A percentile compares a stretch with the other conserved stretches of the same genome.
These are phyloP conservation scores for Orchestia grillus DNA, from an alignment of 1,140 invertebrate species.

Conservation along the genomic window DNA sequence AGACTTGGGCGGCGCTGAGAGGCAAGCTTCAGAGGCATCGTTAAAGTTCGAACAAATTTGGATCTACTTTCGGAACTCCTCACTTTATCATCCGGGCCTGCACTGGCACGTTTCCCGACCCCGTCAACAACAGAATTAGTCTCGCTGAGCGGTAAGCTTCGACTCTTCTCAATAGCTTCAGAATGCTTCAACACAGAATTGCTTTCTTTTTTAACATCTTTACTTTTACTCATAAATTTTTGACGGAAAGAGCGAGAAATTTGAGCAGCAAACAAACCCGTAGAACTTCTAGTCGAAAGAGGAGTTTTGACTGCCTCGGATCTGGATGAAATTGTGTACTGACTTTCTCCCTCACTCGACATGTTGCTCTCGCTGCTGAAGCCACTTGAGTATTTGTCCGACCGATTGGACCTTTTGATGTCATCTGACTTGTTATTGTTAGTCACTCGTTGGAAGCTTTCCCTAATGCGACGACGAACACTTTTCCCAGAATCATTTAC, in stretches of 20 bases:
- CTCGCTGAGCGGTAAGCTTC: constrained; percentile 52
- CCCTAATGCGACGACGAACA: constrained; percentile 19
- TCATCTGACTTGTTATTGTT: constrained; percentile 27
- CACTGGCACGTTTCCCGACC: constrained; percentile 57
- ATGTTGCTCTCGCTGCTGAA: constrained; percentile 66
- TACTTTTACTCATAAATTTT: constrained; percentile 56
- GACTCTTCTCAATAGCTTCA: constrained; percentile 51
- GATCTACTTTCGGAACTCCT: constrained; percentile 35
- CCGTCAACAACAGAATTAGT: constrained; percentile 48
- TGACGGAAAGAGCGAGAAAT: constrained; percentile 63
- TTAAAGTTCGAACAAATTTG: constrained; percentile 66
- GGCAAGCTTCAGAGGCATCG: constrained; percentile 67
- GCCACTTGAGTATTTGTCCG: constrained; percentile 65
- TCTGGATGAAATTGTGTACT: constrained; percentile 52
- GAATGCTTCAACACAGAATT: constrained; percentile 22
- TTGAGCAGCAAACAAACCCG: constrained; percentile 63
- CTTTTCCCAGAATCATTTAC: constrained; percentile 51
- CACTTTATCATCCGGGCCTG: neutral
- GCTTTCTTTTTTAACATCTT: constrained; percentile 58
- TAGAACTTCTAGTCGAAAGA: constrained; percentile 18
- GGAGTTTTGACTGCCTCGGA: constrained; percentile 21
- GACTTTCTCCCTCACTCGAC: constrained; percentile 64
- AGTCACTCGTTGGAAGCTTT: constrained; percentile 56
- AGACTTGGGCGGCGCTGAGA: constrained; percentile 64
- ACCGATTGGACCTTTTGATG: constrained; percentile 45